A percentile compares a stretch with the other conserved stretches of the same genome.
phyloP scores from a whole-genome alignment of 2,113 vertebrate genomes.

The Marcusenius ussheri region DNA sequence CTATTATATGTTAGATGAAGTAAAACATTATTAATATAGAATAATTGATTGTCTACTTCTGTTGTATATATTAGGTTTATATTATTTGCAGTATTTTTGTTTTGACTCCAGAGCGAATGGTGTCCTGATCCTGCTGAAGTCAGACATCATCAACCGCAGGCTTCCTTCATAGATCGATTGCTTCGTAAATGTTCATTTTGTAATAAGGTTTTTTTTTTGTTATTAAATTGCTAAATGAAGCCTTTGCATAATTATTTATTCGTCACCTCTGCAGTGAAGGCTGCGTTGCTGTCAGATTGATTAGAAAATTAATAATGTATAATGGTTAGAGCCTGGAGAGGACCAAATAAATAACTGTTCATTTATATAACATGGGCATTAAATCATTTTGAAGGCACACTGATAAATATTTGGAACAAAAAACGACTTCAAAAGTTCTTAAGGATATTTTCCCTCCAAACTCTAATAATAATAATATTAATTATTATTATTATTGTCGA shows the following conservation, averaged over 20 bases:
- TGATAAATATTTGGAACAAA: background rate
- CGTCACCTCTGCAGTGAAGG: background rate
- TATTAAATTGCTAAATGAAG: background rate
- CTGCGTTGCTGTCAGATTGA: background rate
- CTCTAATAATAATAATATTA: background rate
- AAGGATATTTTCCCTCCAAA: background rate
- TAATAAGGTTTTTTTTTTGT: background rate
- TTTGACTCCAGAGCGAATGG: background rate
- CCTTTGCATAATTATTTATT: background rate
- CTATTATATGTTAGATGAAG: background rate
- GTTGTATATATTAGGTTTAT: background rate
- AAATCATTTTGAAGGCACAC: background rate
- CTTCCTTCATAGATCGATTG: background rate
- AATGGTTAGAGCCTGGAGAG: background rate
- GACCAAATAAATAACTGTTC: background rate
- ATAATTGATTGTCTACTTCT: background rate
- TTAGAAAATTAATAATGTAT: background rate
- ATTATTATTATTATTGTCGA: background rate
- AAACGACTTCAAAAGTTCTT: background rate
- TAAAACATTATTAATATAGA: background rate
- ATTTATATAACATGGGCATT: background rate
- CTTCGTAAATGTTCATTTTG: background rate
- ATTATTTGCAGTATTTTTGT: background rate
- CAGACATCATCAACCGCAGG: background rate
- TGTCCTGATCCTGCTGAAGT: background rate